Conservation (phyloP, 2,113 vertebrate genomes). For the Podarcis muralis region DNA sequence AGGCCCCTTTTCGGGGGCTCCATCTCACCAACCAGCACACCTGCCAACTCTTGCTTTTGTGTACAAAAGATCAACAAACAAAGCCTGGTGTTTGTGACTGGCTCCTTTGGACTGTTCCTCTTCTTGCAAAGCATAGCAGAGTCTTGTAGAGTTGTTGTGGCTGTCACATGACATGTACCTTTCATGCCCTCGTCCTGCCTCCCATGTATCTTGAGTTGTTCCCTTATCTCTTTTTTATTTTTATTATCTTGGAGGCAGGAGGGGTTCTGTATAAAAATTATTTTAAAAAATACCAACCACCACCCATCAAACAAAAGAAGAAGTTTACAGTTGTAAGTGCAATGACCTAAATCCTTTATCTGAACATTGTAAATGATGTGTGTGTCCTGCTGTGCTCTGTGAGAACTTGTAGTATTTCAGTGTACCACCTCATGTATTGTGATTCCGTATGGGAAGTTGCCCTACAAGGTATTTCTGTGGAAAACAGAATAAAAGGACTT, state of each 20-base stretch:
- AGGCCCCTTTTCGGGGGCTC: conserved; percentile 71
- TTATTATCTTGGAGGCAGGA: conserved; percentile 44
- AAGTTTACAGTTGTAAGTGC: conserved; percentile 88
- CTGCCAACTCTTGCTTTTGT: conserved; percentile 79
- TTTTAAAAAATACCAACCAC: conserved; percentile 31
- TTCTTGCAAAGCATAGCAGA: conserved; percentile 35
- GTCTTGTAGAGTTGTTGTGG: conserved; percentile 30
- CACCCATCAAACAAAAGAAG: conserved; percentile 72
- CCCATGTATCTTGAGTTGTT: conserved; percentile 59
- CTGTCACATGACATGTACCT: conserved; percentile 14
- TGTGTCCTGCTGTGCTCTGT: conserved; percentile 95
- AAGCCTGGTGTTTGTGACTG: conserved; percentile 75
- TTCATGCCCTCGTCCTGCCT: conserved; percentile 45
- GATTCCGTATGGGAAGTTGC: conserved; percentile 88
- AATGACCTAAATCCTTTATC: conserved; percentile 89
- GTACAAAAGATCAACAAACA: conserved; percentile 65
- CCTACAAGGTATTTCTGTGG: conserved; percentile 94
- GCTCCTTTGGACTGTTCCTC: conserved; percentile 74
- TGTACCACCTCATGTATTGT: conserved; percentile 96
- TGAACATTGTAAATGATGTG: conserved; percentile 95
- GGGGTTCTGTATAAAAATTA: conserved; percentile 68
- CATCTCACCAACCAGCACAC: conserved; percentile 80
- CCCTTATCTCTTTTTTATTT: conserved; percentile 23
- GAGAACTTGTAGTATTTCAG: conserved; percentile 92
- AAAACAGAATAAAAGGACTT: conserved; percentile 92